Conservation (phyloP, 2,888 invertebrate species). For the Leptinotarsa peninsularis region DNA sequence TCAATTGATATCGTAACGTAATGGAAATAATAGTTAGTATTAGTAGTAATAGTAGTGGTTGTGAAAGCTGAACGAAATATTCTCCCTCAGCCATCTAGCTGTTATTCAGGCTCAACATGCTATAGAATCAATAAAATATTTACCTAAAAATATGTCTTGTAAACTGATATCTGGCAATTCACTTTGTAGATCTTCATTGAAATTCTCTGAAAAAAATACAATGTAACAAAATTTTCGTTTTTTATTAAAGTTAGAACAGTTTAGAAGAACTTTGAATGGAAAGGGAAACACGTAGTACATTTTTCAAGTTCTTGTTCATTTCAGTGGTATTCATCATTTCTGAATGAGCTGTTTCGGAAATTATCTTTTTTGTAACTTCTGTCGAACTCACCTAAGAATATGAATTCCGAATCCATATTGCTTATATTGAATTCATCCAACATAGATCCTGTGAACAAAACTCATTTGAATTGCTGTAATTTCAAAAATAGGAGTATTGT, state of each 20-base stretch:
- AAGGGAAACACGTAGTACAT: no score
- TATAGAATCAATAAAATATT: not conserved
- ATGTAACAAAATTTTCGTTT: not conserved
- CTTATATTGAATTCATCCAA: constrained; percentile 36
- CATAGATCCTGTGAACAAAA: constrained; percentile 8
- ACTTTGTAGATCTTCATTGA: constrained; percentile 38
- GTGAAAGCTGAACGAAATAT: no score
- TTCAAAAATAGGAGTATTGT: not conserved
- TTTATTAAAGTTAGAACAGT: no score
- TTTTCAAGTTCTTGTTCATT: no score
- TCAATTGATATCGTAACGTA: no score
- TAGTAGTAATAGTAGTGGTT: no score
- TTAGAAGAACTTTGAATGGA: no score
- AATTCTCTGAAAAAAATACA: constrained; percentile 36
- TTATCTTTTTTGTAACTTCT: not conserved
- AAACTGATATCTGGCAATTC: constrained; percentile 39
- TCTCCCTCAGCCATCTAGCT: no score
- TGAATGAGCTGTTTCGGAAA: no score
- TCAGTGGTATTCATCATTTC: no score
- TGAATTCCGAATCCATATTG: constrained; percentile 37
- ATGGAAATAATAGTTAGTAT: no score
- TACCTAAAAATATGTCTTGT: constrained; percentile 42
- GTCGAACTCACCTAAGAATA: constrained; percentile 36
- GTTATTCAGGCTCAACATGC: no score
- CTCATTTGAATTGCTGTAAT: not conserved